Base-by-base conservation (phyloP, 1,140 invertebrate species). In the Drosophila repletoides region DNA sequence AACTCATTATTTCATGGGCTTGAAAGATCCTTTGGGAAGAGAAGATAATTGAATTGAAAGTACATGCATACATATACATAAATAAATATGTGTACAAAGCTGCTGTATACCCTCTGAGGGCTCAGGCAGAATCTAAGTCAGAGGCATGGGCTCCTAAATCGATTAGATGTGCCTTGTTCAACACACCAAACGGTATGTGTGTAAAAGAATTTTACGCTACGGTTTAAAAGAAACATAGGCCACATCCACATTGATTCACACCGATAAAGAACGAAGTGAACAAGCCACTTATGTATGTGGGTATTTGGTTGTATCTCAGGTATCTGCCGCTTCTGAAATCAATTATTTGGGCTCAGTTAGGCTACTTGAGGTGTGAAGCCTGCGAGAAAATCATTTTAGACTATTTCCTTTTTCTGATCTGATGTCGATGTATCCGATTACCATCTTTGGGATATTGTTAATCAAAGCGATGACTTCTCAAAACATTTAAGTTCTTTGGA, bases 81-180 rank as follows among this genome's bases (percentile, higher is more conserved):
- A n/a, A n/a, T n/a, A n/a, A n/a, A n/a, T n/a, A n/a, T n/a, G n/a
- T n/a, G n/a, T n/a, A n/a, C n/a, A n/a, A n/a, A n/a, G n/a, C n/a
- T n/a, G n/a, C n/a, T n/a, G n/a, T n/a, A n/a, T n/a, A n/a, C n/a
- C n/a, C n/a, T 64, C 60, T 72, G 34, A 61, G 7, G 53, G 14
- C 26, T 53, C 9, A 28, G 15, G 7, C 28, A 7, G 41, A 17
- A 14, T 45, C 3, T 14, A 22, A 28, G 40, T 12, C 14, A 22
- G 12, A 38, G 64, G 68, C 40, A 52, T n/a, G n/a, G n/a, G 45
- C 28, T 60, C 38, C 28, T 17, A 66, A 84, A 86, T 84, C 71
- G 75, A 84, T 84, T 86, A 46, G 74, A 52, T 61, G 67, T 80
- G 80, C 75, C 80, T 86, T 60, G 80, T 84, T 84, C 68, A 65